Conservation (phyloP, 2,888 invertebrate genomes). For the Tetropium fuscum region DNA sequence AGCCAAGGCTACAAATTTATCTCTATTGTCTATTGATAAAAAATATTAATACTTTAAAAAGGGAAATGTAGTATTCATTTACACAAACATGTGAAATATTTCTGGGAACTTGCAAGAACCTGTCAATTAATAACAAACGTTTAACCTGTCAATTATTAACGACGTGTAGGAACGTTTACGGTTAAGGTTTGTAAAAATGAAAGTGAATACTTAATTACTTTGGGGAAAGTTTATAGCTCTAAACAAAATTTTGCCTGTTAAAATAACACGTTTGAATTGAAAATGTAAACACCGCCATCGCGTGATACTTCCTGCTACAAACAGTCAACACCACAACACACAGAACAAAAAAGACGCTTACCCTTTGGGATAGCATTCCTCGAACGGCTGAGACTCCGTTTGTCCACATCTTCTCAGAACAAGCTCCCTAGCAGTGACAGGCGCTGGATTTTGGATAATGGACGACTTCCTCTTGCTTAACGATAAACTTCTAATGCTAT, state of each 20-base stretch:
- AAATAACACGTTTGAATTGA: background rate
- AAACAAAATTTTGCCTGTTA: background rate
- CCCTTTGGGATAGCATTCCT: conserved; percentile 75
- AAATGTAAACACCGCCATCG: too few species aligned
- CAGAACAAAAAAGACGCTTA: too few species aligned
- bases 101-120: background rate
- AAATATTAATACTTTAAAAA: too few species aligned
- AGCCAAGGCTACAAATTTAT: conserved; percentile 2
- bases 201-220: conserved; percentile 1
- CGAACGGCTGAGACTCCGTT: conserved; percentile 72
- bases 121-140: background rate
- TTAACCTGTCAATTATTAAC: too few species aligned
- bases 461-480: conserved; percentile 35
- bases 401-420: conserved; percentile 77
- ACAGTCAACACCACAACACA: background rate
- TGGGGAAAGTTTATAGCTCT: background rate
- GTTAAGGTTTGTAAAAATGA: conserved; percentile 17
- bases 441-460: conserved; percentile 20
- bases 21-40: too few species aligned
- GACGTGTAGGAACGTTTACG: too few species aligned
- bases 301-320: too few species aligned
- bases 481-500: conserved; percentile 47
- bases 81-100: too few species aligned
- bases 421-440: conserved; percentile 64
- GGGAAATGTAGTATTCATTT: too few species aligned